These are phyloP conservation scores for Pantherophis alleghaniensis DNA, from an alignment of 2,797 vertebrate genomes.

Conservation along the genomic window DNA sequence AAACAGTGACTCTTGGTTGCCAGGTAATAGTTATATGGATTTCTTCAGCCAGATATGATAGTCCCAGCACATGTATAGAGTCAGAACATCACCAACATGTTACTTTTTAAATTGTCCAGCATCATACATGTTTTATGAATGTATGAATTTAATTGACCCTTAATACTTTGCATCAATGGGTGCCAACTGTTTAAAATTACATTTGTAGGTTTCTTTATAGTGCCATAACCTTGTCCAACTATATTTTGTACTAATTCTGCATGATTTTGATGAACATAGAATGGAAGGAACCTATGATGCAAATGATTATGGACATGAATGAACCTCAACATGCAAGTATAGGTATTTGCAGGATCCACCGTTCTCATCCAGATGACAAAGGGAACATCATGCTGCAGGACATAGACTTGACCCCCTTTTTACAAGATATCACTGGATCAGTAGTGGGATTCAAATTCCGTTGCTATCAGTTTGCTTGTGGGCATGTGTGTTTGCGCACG, in stretches of 20 bases:
- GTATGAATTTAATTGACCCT: neutral
- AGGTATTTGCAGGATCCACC: neutral
- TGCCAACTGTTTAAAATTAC: neutral
- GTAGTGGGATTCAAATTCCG: too few relatives aligned
- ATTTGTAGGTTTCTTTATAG: neutral
- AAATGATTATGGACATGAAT: neutral
- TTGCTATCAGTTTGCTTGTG: too few relatives aligned
- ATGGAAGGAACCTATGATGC: neutral
- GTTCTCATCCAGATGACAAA: neutral
- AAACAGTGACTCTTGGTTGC: neutral
- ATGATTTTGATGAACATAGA: neutral
- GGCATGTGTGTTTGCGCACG: too few relatives aligned
- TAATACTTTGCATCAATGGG: neutral
- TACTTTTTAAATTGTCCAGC: neutral
- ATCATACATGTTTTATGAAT: neutral
- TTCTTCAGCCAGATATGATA: neutral
- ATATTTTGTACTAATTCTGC: neutral
- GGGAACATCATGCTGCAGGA: neutral
- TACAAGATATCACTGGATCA: neutral
- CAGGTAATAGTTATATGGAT: neutral
- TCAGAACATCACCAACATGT: neutral
- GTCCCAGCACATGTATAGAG: neutral
- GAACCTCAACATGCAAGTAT: neutral
- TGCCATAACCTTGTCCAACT: neutral
- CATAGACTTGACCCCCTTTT: neutral